phyloP scores from a whole-genome alignment of 2,888 invertebrate genomes.

The Andrena trimmerana region DNA sequence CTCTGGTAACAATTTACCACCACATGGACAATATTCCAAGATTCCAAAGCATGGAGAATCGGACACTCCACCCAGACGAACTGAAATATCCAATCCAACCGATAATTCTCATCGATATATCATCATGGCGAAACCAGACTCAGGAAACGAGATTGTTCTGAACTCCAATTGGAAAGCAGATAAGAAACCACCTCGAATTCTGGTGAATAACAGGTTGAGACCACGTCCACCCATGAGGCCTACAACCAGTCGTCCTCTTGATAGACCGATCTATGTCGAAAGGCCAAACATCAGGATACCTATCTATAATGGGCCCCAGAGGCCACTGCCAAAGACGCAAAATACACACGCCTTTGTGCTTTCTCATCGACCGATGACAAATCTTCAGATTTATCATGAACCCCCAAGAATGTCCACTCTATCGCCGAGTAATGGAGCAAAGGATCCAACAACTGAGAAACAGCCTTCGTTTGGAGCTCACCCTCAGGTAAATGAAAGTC shows the following conservation, averaged over 20 bases:
- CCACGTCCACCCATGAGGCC: slow-evolving; percentile 75
- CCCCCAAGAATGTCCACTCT: slow-evolving; percentile 47
- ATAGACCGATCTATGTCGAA: slow-evolving; percentile 74
- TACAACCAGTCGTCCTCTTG: slow-evolving; percentile 69
- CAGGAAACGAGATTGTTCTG: slow-evolving; percentile 73
- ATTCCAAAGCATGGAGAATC: slow-evolving; percentile 72
- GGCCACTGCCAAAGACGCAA: slow-evolving; percentile 58
- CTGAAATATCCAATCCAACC: slow-evolving; percentile 73
- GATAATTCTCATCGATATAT: slow-evolving; percentile 77
- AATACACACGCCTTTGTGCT: slow-evolving; percentile 46
- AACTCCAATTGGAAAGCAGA: slow-evolving; percentile 79
- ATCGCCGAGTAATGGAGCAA: background rate
- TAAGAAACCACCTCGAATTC: slow-evolving; percentile 76
- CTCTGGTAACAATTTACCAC: slow-evolving; percentile 59
- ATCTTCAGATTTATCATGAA: slow-evolving; percentile 68
- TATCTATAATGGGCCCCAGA: slow-evolving; percentile 46
- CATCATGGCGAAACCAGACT: slow-evolving; percentile 71
- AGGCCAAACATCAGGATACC: slow-evolving; percentile 72
- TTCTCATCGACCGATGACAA: slow-evolving; percentile 65
- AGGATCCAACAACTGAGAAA: slow-evolving; percentile 32
- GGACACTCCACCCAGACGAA: slow-evolving; percentile 79
- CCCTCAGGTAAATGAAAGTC: slow-evolving; percentile 40
- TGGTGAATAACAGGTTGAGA: slow-evolving; percentile 74
- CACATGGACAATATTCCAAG: slow-evolving; percentile 76
- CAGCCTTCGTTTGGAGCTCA: slow-evolving; percentile 33